These are phyloP conservation scores for Philaenus spumarius DNA, from an alignment of 1,140 invertebrate species.

Conservation along the genomic window DNA sequence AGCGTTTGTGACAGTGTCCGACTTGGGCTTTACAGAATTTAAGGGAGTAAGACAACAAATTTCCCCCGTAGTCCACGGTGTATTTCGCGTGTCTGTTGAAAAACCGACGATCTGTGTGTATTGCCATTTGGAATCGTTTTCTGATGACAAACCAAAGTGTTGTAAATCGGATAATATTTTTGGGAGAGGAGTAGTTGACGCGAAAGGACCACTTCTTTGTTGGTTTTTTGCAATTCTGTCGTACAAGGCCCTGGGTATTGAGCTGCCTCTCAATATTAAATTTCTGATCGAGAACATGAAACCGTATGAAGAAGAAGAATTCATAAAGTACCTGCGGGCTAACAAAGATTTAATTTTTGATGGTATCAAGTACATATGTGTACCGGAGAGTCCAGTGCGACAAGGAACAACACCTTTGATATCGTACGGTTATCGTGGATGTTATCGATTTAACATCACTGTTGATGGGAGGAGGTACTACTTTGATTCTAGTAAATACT, in stretches of 20 bases:
- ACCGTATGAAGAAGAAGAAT: no score
- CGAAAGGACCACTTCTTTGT: constrained; percentile 2
- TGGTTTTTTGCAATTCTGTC: not conserved
- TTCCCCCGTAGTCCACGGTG: no score
- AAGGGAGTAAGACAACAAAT: no score
- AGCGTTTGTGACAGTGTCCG: no score
- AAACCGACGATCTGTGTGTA: no score
- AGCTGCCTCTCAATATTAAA: not conserved
- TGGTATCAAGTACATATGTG: not conserved
- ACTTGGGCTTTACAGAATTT: no score
- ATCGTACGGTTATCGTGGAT: constrained; percentile 55
- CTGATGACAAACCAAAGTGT: not conserved
- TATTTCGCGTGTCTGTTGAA: no score
- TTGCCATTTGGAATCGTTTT: no score
- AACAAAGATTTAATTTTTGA: not conserved
- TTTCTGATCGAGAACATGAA: no score
- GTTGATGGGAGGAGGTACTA: constrained; percentile 51
- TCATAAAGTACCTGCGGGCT: no score
- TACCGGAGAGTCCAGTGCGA: not conserved
- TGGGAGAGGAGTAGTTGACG: constrained; percentile 1
- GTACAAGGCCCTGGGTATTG: not conserved
- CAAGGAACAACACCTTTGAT: constrained; percentile 52
- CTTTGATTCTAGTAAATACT: constrained; percentile 55
- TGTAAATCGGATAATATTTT: no score
- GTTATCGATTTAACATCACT: constrained; percentile 53